Conservation (phyloP, 2,888 invertebrate genomes). For the Halictus ligatus region DNA sequence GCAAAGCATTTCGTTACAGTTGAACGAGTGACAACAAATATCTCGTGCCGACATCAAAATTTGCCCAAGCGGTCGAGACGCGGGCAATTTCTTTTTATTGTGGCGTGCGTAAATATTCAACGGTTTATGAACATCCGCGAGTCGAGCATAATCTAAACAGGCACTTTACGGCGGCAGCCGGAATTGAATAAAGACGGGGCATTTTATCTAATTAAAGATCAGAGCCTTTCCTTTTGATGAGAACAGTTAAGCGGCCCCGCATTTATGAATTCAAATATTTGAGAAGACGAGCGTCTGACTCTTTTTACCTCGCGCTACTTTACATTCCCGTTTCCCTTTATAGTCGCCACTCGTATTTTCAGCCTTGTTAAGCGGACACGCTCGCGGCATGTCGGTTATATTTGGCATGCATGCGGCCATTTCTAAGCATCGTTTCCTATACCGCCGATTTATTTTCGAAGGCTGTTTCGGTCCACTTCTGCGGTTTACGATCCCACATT, state of each 20-base stretch:
- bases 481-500: slow-evolving; percentile 14
- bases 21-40: not conserved
- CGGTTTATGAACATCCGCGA: not conserved
- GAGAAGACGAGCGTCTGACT: slow-evolving; percentile 41
- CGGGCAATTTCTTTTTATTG: not conserved
- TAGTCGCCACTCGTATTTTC: slow-evolving; percentile 51
- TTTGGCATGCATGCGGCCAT: slow-evolving; percentile 79
- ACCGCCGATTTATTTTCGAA: slow-evolving; percentile 59
- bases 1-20: not conserved
- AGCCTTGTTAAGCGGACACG: slow-evolving; percentile 68
- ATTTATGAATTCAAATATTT: slow-evolving; percentile 74
- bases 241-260: slow-evolving; percentile 29
- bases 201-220: not conserved
- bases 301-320: slow-evolving; percentile 36
- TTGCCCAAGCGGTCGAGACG: not conserved
- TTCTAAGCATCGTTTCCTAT: slow-evolving; percentile 75
- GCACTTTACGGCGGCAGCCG: not conserved
- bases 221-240: not conserved
- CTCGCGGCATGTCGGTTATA: slow-evolving; percentile 70
- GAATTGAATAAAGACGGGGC: not conserved
- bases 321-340: slow-evolving; percentile 47
- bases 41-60: not conserved
- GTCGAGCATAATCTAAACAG: not conserved
- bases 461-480: slow-evolving; percentile 45
- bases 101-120: not conserved